Evolutionary conservation across 2,797 vertebrate species (phyloP).

Genomic region (Huso huso): DNA sequence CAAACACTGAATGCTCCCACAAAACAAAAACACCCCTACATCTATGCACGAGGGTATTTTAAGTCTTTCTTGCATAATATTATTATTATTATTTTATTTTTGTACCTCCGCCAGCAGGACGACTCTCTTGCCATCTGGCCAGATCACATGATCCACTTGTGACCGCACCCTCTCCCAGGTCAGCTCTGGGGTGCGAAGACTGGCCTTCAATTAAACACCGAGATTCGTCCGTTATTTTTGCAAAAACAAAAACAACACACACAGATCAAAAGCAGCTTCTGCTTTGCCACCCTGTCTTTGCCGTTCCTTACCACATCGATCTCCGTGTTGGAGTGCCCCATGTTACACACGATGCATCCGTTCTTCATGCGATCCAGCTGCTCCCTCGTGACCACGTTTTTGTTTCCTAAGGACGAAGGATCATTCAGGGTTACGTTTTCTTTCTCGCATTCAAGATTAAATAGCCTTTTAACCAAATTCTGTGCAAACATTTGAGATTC

Average conservation of each 20-base stretch:
- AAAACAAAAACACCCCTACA: too few relatives aligned
- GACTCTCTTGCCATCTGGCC: slow-evolving; percentile 92
- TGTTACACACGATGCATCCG: slow-evolving; percentile 95
- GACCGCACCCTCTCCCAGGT: slow-evolving; percentile 96
- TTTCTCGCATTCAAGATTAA: neutral
- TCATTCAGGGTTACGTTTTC: neutral
- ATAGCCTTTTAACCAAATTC: neutral
- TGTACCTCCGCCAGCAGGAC: slow-evolving; percentile 89
- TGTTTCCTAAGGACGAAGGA: slow-evolving; percentile 71
- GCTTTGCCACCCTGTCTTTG: neutral
- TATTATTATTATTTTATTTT: neutral
- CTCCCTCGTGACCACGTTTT: slow-evolving; percentile 92
- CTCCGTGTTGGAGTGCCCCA: slow-evolving; percentile 97
- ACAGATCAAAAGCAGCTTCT: neutral
- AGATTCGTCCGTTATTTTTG: neutral
- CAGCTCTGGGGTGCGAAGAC: slow-evolving; percentile 89
- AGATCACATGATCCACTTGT: slow-evolving; percentile 96
- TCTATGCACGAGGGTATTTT: too few relatives aligned
- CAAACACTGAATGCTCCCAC: too few relatives aligned
- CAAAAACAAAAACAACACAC: neutral
- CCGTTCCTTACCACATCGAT: slow-evolving; percentile 82
- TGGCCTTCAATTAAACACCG: slow-evolving; percentile 60
- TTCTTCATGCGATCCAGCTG: slow-evolving; percentile 96
- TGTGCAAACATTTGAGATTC: slow-evolving; percentile 26
- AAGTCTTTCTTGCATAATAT: too few relatives aligned